Evolutionary conservation across 2,888 invertebrate species (phyloP), one percentile per base, ranked within the genome.

Genomic region (Leucophenga montana): DNA sequence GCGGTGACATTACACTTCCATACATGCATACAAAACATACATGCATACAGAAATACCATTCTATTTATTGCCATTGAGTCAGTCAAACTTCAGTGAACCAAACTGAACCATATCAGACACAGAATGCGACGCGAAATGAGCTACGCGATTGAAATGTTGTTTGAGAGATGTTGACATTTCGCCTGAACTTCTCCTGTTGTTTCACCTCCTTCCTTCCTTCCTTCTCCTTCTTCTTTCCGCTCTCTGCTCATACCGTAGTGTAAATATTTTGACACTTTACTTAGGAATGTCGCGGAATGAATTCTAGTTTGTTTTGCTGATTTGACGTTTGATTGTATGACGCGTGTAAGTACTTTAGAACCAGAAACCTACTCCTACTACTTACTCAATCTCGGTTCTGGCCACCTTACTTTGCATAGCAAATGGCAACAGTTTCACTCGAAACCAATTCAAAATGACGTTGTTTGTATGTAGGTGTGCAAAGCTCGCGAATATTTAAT

Each of bases 251-350:
- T 73, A 70, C 70, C 44, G n/a, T 33, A 69, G 70, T 62, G 78
- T 79, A 86, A 85, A 86, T 81, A 85, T 83, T 81, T 85, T 84
- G 84, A 85, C 80, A 84, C 76, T 78, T 82, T 80, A 76, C 77
- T 79, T 82, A 73, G 76, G 69, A 74, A 74, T 79, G 75, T 75
- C 75, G 61, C 50, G 69, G 50, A 74, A 72, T 50, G 68, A 72
- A 66, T 70, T 50, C 20, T 62, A 56, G 64, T 64, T 69, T 48
- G 64, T 61, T 67, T 72, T 69, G 64, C 64, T 62, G 59, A 71
- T 66, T 54, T 68, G 68, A 68, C 72, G 31, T 73, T 73, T 71
- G 71, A 73, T 70, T 73, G 71, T 70, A 56, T 59, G 75, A 76
- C 73, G 73, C 76, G 71, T 75, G 73, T 77, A 76, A 76, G 74